These are phyloP conservation scores for Xiphophorus hellerii DNA, from an alignment of 2,113 vertebrate genomes.

Conservation along the genomic window DNA sequence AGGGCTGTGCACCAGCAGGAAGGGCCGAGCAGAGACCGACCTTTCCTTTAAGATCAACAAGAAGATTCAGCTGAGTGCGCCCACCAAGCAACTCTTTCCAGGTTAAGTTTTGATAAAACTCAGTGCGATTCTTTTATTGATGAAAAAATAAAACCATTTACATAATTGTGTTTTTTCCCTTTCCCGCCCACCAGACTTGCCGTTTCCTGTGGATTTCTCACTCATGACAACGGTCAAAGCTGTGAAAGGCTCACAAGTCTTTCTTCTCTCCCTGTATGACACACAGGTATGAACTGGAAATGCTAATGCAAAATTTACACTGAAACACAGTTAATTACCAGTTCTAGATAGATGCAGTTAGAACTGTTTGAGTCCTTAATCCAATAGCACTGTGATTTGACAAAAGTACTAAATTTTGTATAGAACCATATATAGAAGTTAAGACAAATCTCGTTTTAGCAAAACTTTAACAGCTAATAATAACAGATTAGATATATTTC, in stretches of 20 bases:
- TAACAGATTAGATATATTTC: not conserved
- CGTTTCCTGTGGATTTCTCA: constrained; percentile 93
- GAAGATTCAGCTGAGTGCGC: constrained; percentile 81
- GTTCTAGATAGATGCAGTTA: not conserved
- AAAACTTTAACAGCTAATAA: not conserved
- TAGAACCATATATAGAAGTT: not conserved
- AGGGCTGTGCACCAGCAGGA: constrained; percentile 84
- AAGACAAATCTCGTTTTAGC: not conserved
- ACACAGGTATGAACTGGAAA: constrained; percentile 51
- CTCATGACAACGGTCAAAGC: constrained; percentile 93
- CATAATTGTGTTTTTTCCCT: not conserved
- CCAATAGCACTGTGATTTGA: not conserved
- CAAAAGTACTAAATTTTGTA: not conserved
- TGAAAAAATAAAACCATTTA: not conserved
- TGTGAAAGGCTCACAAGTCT: constrained; percentile 90
- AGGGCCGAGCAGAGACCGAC: constrained; percentile 78
- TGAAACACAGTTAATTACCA: not conserved
- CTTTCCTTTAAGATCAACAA: constrained; percentile 84
- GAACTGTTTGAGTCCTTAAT: not conserved
- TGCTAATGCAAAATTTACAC: not conserved
- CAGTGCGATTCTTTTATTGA: not conserved
- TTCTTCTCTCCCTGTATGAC: constrained; percentile 95
- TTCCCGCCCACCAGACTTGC: constrained; percentile 52
- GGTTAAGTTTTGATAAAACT: constrained; percentile 65
- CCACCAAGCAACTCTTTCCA: constrained; percentile 87